Evolutionary conservation across 2,113 vertebrate species (phyloP), one percentile per base, ranked within the genome.

Genomic region (Nothoprocta pentlandii): DNA sequence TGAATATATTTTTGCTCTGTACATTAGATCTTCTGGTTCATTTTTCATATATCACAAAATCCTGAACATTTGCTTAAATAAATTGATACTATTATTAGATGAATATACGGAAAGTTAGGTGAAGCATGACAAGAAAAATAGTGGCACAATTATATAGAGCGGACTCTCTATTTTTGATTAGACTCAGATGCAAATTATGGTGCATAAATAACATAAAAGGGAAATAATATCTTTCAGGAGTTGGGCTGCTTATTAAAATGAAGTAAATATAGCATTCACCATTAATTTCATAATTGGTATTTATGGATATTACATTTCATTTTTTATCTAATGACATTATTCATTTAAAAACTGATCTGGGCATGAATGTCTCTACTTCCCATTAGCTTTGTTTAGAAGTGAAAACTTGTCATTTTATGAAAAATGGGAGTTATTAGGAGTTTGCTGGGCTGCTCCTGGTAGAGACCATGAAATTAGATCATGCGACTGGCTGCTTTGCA

Each of bases 301-400:
- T 94, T 77, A 94, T 69, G 91, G 44, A 87, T 82, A 96, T 87
- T 95, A 41, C 41, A 93, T 82, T 90, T 86, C 26, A 85, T 94
- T 90, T 92, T 96, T 68, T 86, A 53, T 89, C 44, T 96, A 96
- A 93, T 96, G 68, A 85, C 66, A 89, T 96, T 93, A 86, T 93
- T 96, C 25, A 96, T 91, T 87, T 92, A 93, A 95, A 81, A 86
- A 63, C 63, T 96, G 59, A 93, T 92, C 73, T 4, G 0, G 22
- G 77, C 71, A 92, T 74, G 41, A 93, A 62, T 80, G 32, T 92
- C 97, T 96, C 90, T 77, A 96, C 74, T 97, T 93, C 68, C 97
- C 96, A 87, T 96, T 97, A 95, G 80, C 92, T 97, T 97, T 93
- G 78, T 93, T 94, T 95, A 96, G 92, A 96, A 94, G 36, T 87